Percentiles rank a stretch among this genome's conserved stretches.
Conservation (phyloP, 2,113 vertebrate species). For the Petrocephalus microphthalmus region DNA sequence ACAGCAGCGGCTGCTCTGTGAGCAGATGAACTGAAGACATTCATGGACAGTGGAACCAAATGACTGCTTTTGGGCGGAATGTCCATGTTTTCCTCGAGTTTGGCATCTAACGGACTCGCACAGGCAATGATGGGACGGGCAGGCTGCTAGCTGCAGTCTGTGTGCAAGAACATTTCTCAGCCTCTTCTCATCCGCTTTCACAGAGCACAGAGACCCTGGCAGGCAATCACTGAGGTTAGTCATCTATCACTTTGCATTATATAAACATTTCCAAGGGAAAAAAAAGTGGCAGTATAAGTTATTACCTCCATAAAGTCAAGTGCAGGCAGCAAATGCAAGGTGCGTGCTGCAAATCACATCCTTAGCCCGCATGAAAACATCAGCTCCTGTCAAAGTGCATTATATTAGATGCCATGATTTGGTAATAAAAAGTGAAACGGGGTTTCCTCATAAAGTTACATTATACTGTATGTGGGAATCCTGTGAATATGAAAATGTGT, state of each 20-base stretch:
- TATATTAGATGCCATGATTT: constrained; percentile 3
- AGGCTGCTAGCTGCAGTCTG: not conserved
- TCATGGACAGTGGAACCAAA: not conserved
- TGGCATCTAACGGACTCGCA: not conserved
- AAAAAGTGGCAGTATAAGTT: not conserved
- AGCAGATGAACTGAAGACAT: not conserved
- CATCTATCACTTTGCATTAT: constrained; percentile 4
- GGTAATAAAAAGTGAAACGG: not conserved
- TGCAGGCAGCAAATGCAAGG: not conserved
- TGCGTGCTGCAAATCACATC: not conserved
- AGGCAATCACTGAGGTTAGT: not conserved
- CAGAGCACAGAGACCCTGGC: not conserved
- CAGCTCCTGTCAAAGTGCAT: not conserved
- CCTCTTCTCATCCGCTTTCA: not conserved
- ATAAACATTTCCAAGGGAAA: not conserved
- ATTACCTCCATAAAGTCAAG: not conserved
- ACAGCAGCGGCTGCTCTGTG: not conserved
- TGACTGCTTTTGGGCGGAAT: not conserved
- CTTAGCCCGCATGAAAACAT: not conserved
- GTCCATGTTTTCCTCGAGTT: not conserved
- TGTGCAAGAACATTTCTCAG: constrained; percentile 1
- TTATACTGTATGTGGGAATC: not conserved
- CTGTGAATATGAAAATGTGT: not conserved
- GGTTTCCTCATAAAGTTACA: not conserved
- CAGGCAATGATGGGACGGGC: not conserved